Evolutionary conservation across 2,888 invertebrate species (phyloP).

Genomic region (Altica lythri): DNA sequence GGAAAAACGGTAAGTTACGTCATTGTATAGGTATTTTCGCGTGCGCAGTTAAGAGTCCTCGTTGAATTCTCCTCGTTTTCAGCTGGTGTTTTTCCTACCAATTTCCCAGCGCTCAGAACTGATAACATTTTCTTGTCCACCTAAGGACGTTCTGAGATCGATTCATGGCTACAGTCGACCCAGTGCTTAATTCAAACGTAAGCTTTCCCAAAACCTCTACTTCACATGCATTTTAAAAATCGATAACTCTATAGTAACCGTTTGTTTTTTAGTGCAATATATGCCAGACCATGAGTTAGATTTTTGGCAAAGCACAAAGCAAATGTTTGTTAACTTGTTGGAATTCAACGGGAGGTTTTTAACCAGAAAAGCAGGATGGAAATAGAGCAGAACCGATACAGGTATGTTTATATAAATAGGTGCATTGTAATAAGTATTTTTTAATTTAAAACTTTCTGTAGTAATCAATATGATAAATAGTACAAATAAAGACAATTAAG

Average conservation of each 20-base stretch:
- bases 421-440: too few relatives aligned
- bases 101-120: conserved; percentile 17
- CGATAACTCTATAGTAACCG: conserved; percentile 24
- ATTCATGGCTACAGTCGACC: background rate
- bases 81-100: conserved; percentile 21
- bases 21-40: too few relatives aligned
- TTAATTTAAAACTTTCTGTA: too few relatives aligned
- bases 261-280: conserved; percentile 20
- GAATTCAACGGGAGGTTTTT: conserved; percentile 32
- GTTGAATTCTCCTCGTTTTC: conserved; percentile 19
- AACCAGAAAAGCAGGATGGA: conserved; percentile 41
- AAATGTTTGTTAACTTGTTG: conserved; percentile 16
- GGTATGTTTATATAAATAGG: too few relatives aligned
- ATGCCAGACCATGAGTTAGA: conserved; percentile 15
- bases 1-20: too few relatives aligned
- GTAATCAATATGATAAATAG: too few relatives aligned
- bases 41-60: conserved; percentile 33
- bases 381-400: conserved; percentile 39
- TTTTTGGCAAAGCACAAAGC: conserved; percentile 6
- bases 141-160: conserved; percentile 13
- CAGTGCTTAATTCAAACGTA: conserved; percentile 8
- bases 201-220: background rate
- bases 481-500: too few relatives aligned
- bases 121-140: conserved; percentile 23
- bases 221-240: conserved; percentile 15